Base-by-base conservation (phyloP, 2,113 vertebrate genomes). In the Hystrix cristata region DNA sequence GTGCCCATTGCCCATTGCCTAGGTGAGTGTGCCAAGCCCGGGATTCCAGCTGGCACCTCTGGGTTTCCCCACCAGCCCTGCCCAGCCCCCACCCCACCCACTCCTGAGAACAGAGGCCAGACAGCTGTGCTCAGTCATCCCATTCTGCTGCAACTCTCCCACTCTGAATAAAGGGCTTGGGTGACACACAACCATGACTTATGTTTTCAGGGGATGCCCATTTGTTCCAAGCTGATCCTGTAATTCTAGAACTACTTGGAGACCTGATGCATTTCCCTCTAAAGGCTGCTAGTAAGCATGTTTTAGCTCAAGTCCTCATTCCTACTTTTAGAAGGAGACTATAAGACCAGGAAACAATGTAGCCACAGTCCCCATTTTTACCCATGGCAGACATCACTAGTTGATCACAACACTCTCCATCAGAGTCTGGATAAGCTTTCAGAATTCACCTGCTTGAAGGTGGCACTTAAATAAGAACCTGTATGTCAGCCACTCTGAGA, bases 261-360 rank as follows among this genome's bases (percentile, higher is more conserved):
- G 96, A 97, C 98, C 97, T 89, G 91, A 97, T 96, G 81, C 95
- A 95, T 98, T 98, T 98, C 97, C 97, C 97, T 95, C 95, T 96
- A 97, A 97, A 96, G 97, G 97, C 97, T 98, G 98, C 97, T 97
- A 95, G 89, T 93, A 97, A 98, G 97, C 90, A 87, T 97, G 97
- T 97, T 97, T 97, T 97, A 98, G 97, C 97, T 96, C 95, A 98
- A 97, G 97, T 97, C 97, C 92, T 98, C 98, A 93, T 98, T 97
- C 97, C 95, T 92, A 87, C 64, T 79, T 91, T 85, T 46, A 82
- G 97, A 96, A 97, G 90, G 87, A 97, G 83, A 93, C 72, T 71
- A 27, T 29, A 89, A 80, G 64, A 60, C 64, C 60, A 91, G 87
- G 91, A 84, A 94, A 51, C 71, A 19, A 74, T 3, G 43, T 43